phyloP scores from a whole-genome alignment of 2,888 invertebrate genomes.

The Trissoscelio sp. region DNA sequence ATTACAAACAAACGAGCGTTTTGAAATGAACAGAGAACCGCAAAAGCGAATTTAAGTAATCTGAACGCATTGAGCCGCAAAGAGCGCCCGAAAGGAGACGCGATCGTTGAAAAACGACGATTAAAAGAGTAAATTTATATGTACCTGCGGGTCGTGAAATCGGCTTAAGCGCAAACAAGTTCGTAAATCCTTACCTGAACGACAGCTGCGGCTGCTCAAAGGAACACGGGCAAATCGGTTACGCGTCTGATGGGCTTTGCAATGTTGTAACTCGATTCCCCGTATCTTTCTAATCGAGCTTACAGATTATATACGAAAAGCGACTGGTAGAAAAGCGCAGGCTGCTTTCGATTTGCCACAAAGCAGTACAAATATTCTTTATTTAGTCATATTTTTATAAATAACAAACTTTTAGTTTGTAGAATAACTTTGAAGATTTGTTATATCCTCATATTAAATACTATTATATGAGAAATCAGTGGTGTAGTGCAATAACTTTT shows the following conservation, averaged over 20 bases:
- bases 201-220: constrained; percentile 62
- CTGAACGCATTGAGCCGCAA: constrained; percentile 38
- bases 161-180: constrained; percentile 68
- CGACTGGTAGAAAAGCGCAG: constrained; percentile 66
- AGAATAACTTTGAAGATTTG: too few species aligned
- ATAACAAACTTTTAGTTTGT: too few species aligned
- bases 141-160: constrained; percentile 66
- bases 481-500: too few species aligned
- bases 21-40: neutral
- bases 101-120: constrained; percentile 53
- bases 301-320: constrained; percentile 73
- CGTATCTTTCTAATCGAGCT: constrained; percentile 77
- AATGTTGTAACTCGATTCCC: constrained; percentile 69
- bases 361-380: constrained; percentile 68
- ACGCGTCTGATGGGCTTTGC: constrained; percentile 67
- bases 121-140: constrained; percentile 67
- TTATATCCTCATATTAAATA: too few species aligned
- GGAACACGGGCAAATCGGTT: constrained; percentile 61
- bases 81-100: constrained; percentile 18
- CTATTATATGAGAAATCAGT: too few species aligned
- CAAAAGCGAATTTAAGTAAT: constrained; percentile 36
- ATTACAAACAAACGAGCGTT: neutral
- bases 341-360: constrained; percentile 55
- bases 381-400: too few species aligned
- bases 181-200: constrained; percentile 67